A percentile compares a stretch with the other conserved stretches of the same genome.
Conservation (phyloP, 2,888 invertebrate genomes). For the Lasioglossum figueresi region DNA sequence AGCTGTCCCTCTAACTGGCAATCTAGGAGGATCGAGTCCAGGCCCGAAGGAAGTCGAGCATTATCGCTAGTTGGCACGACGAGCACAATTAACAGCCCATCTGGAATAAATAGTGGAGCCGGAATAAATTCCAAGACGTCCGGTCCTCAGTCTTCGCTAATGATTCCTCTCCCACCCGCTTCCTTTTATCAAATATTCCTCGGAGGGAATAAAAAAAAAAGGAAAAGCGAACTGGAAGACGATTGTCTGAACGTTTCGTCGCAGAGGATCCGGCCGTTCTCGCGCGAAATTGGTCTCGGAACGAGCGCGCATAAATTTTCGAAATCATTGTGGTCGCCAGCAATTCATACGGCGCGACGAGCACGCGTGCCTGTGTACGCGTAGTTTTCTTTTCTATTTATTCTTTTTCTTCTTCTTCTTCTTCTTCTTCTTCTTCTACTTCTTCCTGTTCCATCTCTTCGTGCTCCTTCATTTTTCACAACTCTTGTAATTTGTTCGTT, state of each 20-base stretch:
- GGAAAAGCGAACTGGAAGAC: neutral
- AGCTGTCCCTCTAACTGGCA: slow-evolving; percentile 32
- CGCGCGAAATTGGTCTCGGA: neutral
- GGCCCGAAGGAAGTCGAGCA: slow-evolving; percentile 11
- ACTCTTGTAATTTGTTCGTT: slow-evolving; percentile 42
- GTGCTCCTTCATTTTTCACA: slow-evolving; percentile 12
- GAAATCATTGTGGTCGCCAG: slow-evolving; percentile 18
- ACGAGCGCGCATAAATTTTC: neutral
- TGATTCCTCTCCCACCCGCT: slow-evolving; percentile 27
- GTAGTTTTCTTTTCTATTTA: neutral
- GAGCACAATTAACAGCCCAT: slow-evolving; percentile 40
- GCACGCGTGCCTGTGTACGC: neutral
- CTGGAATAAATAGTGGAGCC: slow-evolving; percentile 16
- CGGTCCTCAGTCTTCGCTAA: slow-evolving; percentile 28
- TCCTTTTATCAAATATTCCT: slow-evolving; percentile 4
- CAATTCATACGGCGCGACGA: slow-evolving; percentile 25
- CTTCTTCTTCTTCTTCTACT: neutral
- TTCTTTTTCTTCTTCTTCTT: neutral
- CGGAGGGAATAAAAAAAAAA: neutral
- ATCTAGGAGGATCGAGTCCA: slow-evolving; percentile 18
- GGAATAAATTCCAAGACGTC: slow-evolving; percentile 31
- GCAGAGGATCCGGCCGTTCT: neutral
- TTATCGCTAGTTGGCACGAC: slow-evolving; percentile 24
- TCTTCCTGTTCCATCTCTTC: neutral
- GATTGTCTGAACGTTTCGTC: slow-evolving; percentile 19